Evolutionary conservation across 2,797 vertebrate species (phyloP).

Genomic region (Sebastolobus altivelis): DNA sequence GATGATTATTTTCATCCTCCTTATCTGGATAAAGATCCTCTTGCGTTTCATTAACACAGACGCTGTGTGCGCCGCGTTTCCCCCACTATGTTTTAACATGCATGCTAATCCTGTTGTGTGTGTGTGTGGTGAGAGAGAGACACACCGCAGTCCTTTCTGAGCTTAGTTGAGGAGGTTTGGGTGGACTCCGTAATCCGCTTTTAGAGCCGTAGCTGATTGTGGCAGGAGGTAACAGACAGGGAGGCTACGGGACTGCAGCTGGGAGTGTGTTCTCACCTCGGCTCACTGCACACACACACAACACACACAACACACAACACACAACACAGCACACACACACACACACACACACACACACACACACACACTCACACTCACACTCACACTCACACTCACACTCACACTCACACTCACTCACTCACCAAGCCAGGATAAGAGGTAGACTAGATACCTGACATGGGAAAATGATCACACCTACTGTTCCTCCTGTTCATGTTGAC

Average conservation of each 20-base stretch:
- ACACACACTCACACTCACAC: not conserved
- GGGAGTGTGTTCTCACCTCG: slow-evolving; percentile 46
- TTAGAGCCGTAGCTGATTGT: slow-evolving; percentile 57
- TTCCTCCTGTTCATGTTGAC: slow-evolving; percentile 6
- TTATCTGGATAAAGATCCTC: slow-evolving; percentile 60
- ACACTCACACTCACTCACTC: not conserved
- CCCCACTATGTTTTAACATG: slow-evolving; percentile 55
- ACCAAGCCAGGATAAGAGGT: slow-evolving; percentile 1
- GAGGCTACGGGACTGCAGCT: slow-evolving; percentile 41
- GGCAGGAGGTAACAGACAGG: slow-evolving; percentile 38
- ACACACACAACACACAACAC: not conserved
- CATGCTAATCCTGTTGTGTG: slow-evolving; percentile 67
- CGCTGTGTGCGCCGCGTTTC: not conserved
- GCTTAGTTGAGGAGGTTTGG: slow-evolving; percentile 58
- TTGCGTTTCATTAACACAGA: slow-evolving; percentile 54
- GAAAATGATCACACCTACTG: slow-evolving; percentile 13
- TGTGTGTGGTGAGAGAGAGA: slow-evolving; percentile 1
- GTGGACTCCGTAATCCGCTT: slow-evolving; percentile 65
- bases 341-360: slow-evolving; percentile 7
- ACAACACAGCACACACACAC: not conserved
- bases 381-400: slow-evolving; percentile 9
- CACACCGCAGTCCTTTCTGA: slow-evolving; percentile 24
- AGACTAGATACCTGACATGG: slow-evolving; percentile 24
- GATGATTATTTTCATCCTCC: slow-evolving; percentile 41
- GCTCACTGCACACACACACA: slow-evolving; percentile 12